Evolutionary conservation across 2,797 vertebrate species (phyloP), one percentile per base, ranked within the genome.

Genomic region (Mico argentatus): DNA sequence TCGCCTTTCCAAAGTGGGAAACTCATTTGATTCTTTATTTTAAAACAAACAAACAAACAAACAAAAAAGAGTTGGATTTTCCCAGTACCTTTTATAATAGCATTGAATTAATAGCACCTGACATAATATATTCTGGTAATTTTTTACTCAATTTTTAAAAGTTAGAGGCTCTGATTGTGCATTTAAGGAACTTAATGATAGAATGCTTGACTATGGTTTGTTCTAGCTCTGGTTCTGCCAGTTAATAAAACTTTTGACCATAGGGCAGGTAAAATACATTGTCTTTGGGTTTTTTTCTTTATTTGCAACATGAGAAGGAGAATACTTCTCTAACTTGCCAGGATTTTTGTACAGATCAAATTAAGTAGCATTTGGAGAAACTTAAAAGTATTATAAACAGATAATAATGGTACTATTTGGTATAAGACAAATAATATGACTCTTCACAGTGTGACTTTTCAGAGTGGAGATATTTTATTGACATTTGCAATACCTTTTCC

Each of bases 1-100:
- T 85, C 7, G 41, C 22, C 57, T 55, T 95, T 94, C 36, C 80
- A 85, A 91, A 95, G 44, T 92, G 26, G 24, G 30, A 84, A 80
- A 13, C 44, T 96, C 52, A 82, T 61, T 97, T 96, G 84, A 73
- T 85, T 91, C 55, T 94, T 87, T 70, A 86, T 64, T 82, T 84
- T 33, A 77, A 96, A 91, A 80, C 24, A 90, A 80, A 64, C 61
- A 61, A 61, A 59, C n/a, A n/a, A n/a, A n/a, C 11, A 83, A 84
- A 52, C 6, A 44, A 50, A 0, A 41, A 88, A 88, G 36, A 90
- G 14, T 50, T 93, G n/a, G 30, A 41, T 90, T 89, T 95, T 76
- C 50, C 92, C 27, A 36, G n/a, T 84, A 30, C 36, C 11, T 87
- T 94, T 90, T 64, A 52, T 70, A 94, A 79, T 84, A 73, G 7